These are phyloP conservation scores for Trochalopteron elliotii DNA, from an alignment of 2,113 vertebrate genomes.

Conservation along the genomic window DNA sequence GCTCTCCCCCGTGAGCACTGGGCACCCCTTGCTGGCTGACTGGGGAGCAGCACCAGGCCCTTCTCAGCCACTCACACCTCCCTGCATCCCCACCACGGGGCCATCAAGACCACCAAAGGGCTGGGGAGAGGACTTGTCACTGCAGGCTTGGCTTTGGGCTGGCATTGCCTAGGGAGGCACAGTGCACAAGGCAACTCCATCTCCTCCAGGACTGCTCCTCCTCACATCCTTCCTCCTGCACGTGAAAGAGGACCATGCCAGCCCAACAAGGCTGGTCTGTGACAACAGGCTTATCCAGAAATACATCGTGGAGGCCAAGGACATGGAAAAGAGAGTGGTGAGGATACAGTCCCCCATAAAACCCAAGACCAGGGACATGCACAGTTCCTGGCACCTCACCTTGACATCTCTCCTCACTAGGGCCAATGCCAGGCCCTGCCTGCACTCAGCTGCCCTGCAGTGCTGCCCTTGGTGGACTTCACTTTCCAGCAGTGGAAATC, in stretches of 20 bases:
- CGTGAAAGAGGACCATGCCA: not conserved
- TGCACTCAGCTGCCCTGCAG: conserved; percentile 24
- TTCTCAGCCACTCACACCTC: not conserved
- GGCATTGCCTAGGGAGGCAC: not conserved
- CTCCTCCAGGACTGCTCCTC: conserved; percentile 58
- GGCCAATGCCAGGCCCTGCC: conserved; percentile 64
- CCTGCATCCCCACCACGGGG: fast-evolving
- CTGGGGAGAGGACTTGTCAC: fast-evolving
- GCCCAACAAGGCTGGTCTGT: conserved; percentile 23
- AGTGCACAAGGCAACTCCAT: not conserved
- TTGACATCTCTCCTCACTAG: conserved; percentile 23
- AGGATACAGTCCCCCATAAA: not conserved
- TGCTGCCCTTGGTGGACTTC: conserved; percentile 76
- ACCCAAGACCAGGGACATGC: too few species aligned
- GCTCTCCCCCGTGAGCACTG: fast-evolving
- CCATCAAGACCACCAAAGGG: fast-evolving
- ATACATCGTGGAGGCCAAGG: conserved; percentile 53
- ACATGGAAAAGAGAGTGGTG: conserved; percentile 54
- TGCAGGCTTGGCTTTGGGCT: not conserved
- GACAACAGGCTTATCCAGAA: conserved; percentile 65
- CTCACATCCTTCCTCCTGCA: conserved; percentile 65
- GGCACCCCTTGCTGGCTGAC: not conserved
- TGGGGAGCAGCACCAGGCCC: not conserved
- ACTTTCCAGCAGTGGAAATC: conserved; percentile 74
- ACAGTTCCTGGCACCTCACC: not conserved